phyloP scores from a whole-genome alignment of 53 echinoderm and acorn worm genomes.

The Patiria pectinifera region DNA sequence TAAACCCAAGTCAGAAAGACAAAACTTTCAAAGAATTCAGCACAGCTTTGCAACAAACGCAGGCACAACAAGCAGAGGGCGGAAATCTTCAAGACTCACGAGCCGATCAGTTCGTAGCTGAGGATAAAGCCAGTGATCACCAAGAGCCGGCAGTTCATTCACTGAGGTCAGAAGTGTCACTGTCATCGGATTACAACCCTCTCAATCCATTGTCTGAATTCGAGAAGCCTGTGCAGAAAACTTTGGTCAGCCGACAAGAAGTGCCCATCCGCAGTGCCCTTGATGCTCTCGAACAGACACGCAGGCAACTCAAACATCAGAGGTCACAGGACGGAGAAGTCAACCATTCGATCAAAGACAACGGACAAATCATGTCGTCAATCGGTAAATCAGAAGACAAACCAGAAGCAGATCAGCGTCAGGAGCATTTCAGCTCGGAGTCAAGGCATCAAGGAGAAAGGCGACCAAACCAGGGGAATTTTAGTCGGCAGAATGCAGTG shows the following conservation, averaged over 20 bases:
- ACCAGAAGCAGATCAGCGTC: conserved; percentile 42
- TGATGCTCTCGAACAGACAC: neutral
- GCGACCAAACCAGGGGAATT: neutral
- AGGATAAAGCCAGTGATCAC: neutral
- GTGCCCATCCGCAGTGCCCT: neutral
- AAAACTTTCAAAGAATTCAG: neutral
- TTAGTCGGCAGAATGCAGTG: neutral
- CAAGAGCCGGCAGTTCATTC: neutral
- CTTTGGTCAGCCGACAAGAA: neutral
- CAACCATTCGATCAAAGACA: neutral
- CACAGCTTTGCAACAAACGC: neutral
- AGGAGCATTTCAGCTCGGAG: neutral
- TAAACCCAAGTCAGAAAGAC: neutral
- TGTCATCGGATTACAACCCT: neutral
- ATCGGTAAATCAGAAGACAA: neutral
- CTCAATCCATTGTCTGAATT: neutral
- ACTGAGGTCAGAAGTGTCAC: neutral
- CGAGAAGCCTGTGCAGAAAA: conserved; percentile 2
- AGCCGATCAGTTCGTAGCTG: neutral
- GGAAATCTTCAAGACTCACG: neutral
- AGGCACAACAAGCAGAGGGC: neutral
- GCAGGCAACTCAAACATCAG: neutral
- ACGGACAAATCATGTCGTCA: neutral
- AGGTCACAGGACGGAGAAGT: neutral
- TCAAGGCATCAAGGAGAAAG: neutral